Evolutionary conservation across 2,797 vertebrate genomes (phyloP).

Genomic region (Apogon talboti): DNA sequence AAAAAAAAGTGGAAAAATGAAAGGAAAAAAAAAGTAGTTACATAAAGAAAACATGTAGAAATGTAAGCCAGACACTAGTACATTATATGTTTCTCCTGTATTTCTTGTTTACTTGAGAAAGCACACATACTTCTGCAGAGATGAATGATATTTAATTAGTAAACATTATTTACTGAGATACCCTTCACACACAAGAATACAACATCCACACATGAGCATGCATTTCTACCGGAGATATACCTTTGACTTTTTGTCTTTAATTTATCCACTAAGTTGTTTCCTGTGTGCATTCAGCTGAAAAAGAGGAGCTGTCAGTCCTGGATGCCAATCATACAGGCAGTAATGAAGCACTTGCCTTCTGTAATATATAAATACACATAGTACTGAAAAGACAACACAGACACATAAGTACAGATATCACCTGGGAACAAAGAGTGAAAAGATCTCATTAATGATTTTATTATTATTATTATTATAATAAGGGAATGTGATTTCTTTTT

Average conservation of each 20-base stretch:
- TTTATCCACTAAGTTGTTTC: slow-evolving; percentile 31
- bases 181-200: neutral
- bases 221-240: slow-evolving; percentile 23
- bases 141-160: slow-evolving; percentile 45
- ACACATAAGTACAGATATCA: no score
- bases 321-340: slow-evolving; percentile 48
- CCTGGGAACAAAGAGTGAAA: no score
- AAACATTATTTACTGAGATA: slow-evolving; percentile 19
- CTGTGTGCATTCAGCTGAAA: slow-evolving; percentile 49
- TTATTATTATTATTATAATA: no score
- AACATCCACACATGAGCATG: slow-evolving; percentile 15
- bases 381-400: no score
- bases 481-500: no score
- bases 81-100: slow-evolving; percentile 7
- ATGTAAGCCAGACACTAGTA: neutral
- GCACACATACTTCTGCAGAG: slow-evolving; percentile 6
- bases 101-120: slow-evolving; percentile 30
- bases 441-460: no score
- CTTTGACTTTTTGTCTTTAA: slow-evolving; percentile 44
- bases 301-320: slow-evolving; percentile 65
- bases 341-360: slow-evolving; percentile 54
- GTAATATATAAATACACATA: neutral
- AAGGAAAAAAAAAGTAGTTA: neutral
- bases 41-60: neutral
- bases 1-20: no score